phyloP scores from a whole-genome alignment of 2,113 vertebrate species.

The Pterocles burchelli region DNA sequence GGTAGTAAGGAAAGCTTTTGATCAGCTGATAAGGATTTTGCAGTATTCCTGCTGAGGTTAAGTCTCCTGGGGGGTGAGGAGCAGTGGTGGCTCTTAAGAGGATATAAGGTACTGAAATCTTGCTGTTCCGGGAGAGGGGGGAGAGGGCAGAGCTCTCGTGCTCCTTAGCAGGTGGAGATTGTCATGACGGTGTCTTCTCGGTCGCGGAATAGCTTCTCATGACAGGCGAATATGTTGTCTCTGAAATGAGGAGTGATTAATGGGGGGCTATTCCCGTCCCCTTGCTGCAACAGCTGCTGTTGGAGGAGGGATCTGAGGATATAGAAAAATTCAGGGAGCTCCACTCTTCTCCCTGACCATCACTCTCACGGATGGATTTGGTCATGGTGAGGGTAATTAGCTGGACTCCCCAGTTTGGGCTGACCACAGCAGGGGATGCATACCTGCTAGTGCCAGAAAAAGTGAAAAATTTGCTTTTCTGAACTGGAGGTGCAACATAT shows the following conservation, averaged over 20 bases:
- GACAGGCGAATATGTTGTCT: not conserved
- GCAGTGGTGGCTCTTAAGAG: slow-evolving; percentile 4
- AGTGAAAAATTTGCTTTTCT: not conserved
- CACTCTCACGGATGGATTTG: not conserved
- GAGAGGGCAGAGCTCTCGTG: not conserved
- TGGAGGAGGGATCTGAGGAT: not conserved
- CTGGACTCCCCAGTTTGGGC: not conserved
- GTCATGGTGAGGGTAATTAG: not conserved
- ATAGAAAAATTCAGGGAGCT: not conserved
- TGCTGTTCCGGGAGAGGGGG: not conserved
- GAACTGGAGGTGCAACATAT: not conserved
- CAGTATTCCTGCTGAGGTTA: not conserved
- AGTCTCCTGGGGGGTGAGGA: not conserved
- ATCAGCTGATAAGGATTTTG: slow-evolving; percentile 52
- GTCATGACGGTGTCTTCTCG: not conserved
- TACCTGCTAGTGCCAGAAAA: not conserved
- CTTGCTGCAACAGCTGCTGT: not conserved
- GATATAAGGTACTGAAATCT: not conserved
- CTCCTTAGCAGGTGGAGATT: not conserved
- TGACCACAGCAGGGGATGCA: accelerated
- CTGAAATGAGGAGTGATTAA: not conserved
- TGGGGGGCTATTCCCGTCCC: not conserved
- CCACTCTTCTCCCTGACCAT: not conserved
- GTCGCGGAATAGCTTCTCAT: not conserved
- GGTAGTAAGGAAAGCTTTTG: slow-evolving; percentile 52